Base-by-base conservation (phyloP, 1,140 invertebrate genomes). In the Metaphire vulgaris region DNA sequence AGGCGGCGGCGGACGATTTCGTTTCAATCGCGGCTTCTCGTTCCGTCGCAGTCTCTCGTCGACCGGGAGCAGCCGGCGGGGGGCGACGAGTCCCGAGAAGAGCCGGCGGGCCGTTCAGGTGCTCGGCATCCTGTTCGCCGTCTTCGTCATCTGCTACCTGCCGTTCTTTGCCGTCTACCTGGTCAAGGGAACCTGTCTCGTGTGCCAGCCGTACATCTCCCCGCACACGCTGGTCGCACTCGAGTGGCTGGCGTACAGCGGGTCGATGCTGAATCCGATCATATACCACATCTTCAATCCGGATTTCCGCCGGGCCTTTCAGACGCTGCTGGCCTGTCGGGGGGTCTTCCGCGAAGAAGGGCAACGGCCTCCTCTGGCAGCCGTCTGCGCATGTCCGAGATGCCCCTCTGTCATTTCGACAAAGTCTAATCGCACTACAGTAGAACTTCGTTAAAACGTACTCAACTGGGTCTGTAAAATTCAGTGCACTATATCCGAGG, bases 221-320 rank as follows among this genome's bases (percentile, higher is more conserved):
- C 71, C 75, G 28, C 1, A 78, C 29, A 65, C 79, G 1, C 65
- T 81, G 26, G 67, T 65, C 1, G 70, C 75, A 0, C 74, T 81
- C 21, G 79, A 79, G 34, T 82, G 81, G 81, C 34, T 82, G 26
- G 81, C 78, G n/a, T 81, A 81, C 71, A 74, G 67, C 67, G 80
- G 76, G 14, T 81, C 81, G 26, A 76, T 80, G 70, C 29, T 81
- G 16, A 82, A 82, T 74, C 81, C 80, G 33, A 79, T 82, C 76
- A 81, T 82, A 33, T 81, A 81, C 71, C 80, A 79, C 21, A 77
- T 82, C 34, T 80, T 81, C 69, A 81, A 81, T 72, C 77, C 79
- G n/a, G 76, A 75, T 56, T 81, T 82, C 75, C 67, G 79, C 72
- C 26, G 68, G 33, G 77, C 80, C 32, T 81, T 81, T 67, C 78